phyloP scores from a whole-genome alignment of 1,140 invertebrate genomes.

The Octopus bimaculoides region DNA sequence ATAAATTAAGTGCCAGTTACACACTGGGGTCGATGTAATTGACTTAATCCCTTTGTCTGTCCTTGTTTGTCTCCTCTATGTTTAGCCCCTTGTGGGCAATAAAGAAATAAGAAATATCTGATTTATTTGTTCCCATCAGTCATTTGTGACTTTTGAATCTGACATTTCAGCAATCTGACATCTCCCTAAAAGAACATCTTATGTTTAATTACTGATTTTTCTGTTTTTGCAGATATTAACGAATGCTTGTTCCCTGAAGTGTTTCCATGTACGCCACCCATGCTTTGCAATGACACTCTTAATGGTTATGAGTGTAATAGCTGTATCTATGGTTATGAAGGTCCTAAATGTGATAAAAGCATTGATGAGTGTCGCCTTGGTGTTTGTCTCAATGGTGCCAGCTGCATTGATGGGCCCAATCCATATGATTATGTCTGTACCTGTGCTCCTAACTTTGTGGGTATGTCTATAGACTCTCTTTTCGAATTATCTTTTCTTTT shows the following conservation, averaged over 20 bases:
- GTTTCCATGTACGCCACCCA: constrained; percentile 18
- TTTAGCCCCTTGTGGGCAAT: too few species aligned
- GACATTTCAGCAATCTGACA: too few species aligned
- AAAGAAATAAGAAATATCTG: too few species aligned
- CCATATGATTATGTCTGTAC: constrained; percentile 23
- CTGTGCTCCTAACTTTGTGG: constrained; percentile 25
- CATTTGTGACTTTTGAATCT: too few species aligned
- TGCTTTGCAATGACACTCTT: constrained; percentile 22
- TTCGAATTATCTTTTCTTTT: not conserved
- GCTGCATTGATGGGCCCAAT: constrained; percentile 26
- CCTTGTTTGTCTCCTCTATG: too few species aligned
- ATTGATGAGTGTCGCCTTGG: constrained; percentile 24
- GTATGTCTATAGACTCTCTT: constrained; percentile 13
- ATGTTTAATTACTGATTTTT: not conserved
- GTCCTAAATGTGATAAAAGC: constrained; percentile 21
- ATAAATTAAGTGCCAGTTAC: too few species aligned
- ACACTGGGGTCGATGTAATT: too few species aligned
- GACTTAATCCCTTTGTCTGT: too few species aligned
- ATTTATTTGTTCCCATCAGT: too few species aligned
- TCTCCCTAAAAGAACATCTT: too few species aligned
- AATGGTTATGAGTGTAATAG: constrained; percentile 19
- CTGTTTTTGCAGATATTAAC: constrained; percentile 24
- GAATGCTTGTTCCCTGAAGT: constrained; percentile 23
- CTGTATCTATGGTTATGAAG: constrained; percentile 29
- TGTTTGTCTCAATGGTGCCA: constrained; percentile 20